A percentile compares a stretch with the other conserved stretches of the same genome.
Conservation (phyloP, 2,113 vertebrate genomes). For the Brachionichthys hirsutus region DNA sequence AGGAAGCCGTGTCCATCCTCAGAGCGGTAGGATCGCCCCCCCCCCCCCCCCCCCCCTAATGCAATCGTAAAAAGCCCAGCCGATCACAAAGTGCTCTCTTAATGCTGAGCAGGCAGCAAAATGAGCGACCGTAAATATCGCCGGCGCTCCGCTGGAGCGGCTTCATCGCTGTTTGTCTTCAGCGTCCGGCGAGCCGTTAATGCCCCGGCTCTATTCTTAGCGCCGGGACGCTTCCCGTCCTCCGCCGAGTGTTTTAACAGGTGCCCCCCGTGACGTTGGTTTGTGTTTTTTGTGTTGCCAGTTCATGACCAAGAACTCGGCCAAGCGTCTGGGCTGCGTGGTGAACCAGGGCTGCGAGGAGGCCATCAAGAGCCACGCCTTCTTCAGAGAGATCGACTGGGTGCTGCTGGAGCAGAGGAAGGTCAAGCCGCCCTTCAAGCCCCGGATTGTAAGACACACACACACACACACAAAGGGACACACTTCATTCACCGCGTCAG, state of each 20-base stretch:
- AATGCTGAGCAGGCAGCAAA: slow-evolving; percentile 7
- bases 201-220: slow-evolving; percentile 46
- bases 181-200: slow-evolving; percentile 38
- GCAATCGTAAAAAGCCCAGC: slow-evolving; percentile 35
- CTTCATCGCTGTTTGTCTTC: slow-evolving; percentile 36
- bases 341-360: slow-evolving; percentile 90
- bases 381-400: slow-evolving; percentile 99
- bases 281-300: slow-evolving; percentile 55
- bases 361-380: slow-evolving; percentile 92
- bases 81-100: slow-evolving; percentile 40
- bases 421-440: slow-evolving; percentile 97
- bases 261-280: slow-evolving; percentile 2
- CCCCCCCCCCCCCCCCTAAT: neutral
- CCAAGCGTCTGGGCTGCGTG: slow-evolving; percentile 95
- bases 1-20: slow-evolving; percentile 96
- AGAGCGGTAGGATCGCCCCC: slow-evolving; percentile 83
- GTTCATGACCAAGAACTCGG: slow-evolving; percentile 99
- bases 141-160: slow-evolving; percentile 32
- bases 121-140: slow-evolving; percentile 41
- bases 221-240: slow-evolving; percentile 14
- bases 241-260: too few relatives aligned
- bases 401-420: slow-evolving; percentile 93
- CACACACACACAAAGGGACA: slow-evolving; percentile 4
- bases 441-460: slow-evolving; percentile 90
- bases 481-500: too few relatives aligned